phyloP scores from a whole-genome alignment of 2,888 invertebrate species.

The Rugalucina vietnamica region DNA sequence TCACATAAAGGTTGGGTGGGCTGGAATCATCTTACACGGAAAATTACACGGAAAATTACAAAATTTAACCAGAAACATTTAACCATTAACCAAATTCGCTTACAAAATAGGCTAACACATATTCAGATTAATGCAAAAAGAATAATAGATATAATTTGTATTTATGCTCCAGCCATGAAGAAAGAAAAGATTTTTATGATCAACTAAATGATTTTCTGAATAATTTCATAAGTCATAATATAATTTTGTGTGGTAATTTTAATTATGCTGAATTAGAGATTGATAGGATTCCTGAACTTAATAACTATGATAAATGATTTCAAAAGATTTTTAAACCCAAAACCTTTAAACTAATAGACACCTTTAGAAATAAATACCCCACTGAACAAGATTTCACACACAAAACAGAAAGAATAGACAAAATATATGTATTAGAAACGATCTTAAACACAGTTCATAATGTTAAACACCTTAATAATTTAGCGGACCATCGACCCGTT shows the following conservation, averaged over 20 bases:
- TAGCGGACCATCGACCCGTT: background rate
- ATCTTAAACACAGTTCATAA: background rate
- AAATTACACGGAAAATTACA: too few species aligned
- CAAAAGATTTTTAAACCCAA: background rate
- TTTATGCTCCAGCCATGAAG: background rate
- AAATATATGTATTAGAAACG: background rate
- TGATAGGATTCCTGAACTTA: background rate
- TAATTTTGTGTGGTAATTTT: background rate
- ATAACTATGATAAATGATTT: background rate
- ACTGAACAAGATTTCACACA: background rate
- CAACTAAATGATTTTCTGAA: background rate
- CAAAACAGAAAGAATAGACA: background rate
- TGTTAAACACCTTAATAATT: background rate
- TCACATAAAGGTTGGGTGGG: too few species aligned
- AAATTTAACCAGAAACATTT: background rate
- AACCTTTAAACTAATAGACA: background rate
- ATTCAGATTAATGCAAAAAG: background rate
- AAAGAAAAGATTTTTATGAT: background rate
- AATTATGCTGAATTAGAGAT: background rate
- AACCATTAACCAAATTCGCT: background rate
- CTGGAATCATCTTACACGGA: too few species aligned
- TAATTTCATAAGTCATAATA: background rate
- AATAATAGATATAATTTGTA: background rate
- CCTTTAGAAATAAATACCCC: background rate
- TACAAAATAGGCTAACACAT: background rate